Evolutionary conservation across 2,888 invertebrate genomes (phyloP).

Genomic region (Branchellion lobata): DNA sequence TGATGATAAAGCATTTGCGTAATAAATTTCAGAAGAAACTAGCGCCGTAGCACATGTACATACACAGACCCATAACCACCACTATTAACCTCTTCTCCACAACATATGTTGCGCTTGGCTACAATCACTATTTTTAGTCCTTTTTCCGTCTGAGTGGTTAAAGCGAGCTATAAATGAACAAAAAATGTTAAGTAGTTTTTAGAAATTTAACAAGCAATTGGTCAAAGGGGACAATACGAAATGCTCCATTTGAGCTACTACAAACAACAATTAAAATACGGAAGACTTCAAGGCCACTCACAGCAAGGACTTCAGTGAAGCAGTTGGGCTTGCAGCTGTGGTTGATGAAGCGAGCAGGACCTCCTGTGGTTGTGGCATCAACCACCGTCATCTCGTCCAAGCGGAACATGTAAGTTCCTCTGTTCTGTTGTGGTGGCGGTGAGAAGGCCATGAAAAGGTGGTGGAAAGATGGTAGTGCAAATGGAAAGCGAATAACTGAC

Average conservation of each 20-base stretch:
- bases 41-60: too few species aligned
- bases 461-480: too few species aligned
- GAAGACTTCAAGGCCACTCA: conserved; percentile 61
- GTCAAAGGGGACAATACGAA: too few species aligned
- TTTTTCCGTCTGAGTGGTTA: conserved; percentile 79
- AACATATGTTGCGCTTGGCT: conserved; percentile 87
- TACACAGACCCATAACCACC: background rate
- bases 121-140: conserved; percentile 90
- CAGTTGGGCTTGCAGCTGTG: conserved; percentile 99
- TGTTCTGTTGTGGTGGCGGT: conserved; percentile 51
- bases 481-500: too few species aligned
- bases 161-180: too few species aligned
- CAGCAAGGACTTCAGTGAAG: conserved; percentile 91
- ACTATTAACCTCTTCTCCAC: conserved; percentile 88
- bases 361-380: conserved; percentile 94
- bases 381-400: conserved; percentile 95
- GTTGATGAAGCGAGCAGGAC: conserved; percentile 91
- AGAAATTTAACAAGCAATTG: too few species aligned
- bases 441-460: background rate
- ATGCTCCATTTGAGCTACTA: background rate
- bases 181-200: too few species aligned
- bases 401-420: conserved; percentile 70
- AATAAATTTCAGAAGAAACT: too few species aligned
- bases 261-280: too few species aligned
- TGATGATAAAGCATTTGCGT: too few species aligned